phyloP scores from a whole-genome alignment of 2,888 invertebrate species.

The Eristalis arbustorum region DNA sequence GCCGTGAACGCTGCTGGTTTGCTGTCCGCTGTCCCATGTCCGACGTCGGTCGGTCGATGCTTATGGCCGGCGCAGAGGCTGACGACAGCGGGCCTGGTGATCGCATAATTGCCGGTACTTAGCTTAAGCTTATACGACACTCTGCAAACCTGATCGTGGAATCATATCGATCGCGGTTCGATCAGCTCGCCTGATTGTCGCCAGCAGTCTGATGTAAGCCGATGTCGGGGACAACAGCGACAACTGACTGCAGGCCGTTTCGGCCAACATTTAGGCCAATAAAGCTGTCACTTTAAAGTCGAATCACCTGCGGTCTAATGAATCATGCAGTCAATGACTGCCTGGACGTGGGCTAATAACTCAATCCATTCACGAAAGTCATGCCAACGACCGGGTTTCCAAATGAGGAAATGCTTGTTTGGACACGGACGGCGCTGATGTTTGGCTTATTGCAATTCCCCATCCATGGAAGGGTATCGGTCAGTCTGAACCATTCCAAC shows the following conservation, averaged over 20 bases:
- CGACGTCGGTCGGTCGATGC: background rate
- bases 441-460: too few relatives aligned
- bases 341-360: background rate
- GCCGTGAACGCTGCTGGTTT: conserved; percentile 19
- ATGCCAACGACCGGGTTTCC: background rate
- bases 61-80: conserved; percentile 26
- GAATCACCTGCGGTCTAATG: background rate
- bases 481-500: too few relatives aligned
- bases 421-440: too few relatives aligned
- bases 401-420: background rate
- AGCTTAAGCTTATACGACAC: conserved; percentile 44
- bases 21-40: background rate
- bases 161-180: conserved; percentile 15
- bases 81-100: conserved; percentile 22
- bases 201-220: conserved; percentile 33
- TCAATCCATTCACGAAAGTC: background rate
- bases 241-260: conserved; percentile 35
- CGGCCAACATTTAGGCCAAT: conserved; percentile 42
- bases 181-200: conserved; percentile 23
- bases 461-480: too few relatives aligned
- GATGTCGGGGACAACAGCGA: conserved; percentile 24
- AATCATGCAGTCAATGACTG: conserved; percentile 14
- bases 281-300: conserved; percentile 47
- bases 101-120: conserved; percentile 41
- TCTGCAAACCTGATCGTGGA: conserved; percentile 19